These are phyloP conservation scores for Chrysolina oricalcia DNA, from an alignment of 2,888 invertebrate genomes.

Conservation along the genomic window DNA sequence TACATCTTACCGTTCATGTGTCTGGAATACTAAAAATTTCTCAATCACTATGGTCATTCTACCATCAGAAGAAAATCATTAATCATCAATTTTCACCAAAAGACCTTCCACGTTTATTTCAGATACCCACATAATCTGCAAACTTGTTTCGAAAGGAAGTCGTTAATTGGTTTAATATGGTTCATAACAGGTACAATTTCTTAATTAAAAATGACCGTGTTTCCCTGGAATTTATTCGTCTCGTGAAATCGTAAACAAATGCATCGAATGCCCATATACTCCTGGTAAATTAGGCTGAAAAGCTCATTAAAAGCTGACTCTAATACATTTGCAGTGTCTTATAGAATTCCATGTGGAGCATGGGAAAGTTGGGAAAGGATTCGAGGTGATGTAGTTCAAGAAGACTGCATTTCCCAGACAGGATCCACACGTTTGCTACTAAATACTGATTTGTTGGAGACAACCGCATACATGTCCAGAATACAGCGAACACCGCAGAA, in stretches of 20 bases:
- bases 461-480: too few relatives aligned
- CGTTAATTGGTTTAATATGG: constrained; percentile 23
- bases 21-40: too few relatives aligned
- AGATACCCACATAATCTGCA: background rate
- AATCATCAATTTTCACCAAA: background rate
- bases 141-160: constrained; percentile 21
- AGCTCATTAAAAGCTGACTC: background rate
- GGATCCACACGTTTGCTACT: too few relatives aligned
- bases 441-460: too few relatives aligned
- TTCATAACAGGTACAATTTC: constrained; percentile 25
- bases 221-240: constrained; percentile 20
- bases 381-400: too few relatives aligned
- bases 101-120: background rate
- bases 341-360: too few relatives aligned
- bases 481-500: too few relatives aligned
- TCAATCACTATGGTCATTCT: too few relatives aligned
- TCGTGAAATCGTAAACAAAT: constrained; percentile 8
- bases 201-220: constrained; percentile 28
- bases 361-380: too few relatives aligned
- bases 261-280: constrained; percentile 12
- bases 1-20: too few relatives aligned
- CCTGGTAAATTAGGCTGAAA: background rate
- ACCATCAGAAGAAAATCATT: background rate
- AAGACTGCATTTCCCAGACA: too few relatives aligned
- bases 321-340: too few relatives aligned